These are phyloP conservation scores for Apogon talboti DNA, from an alignment of 2,797 vertebrate species.

Conservation along the genomic window DNA sequence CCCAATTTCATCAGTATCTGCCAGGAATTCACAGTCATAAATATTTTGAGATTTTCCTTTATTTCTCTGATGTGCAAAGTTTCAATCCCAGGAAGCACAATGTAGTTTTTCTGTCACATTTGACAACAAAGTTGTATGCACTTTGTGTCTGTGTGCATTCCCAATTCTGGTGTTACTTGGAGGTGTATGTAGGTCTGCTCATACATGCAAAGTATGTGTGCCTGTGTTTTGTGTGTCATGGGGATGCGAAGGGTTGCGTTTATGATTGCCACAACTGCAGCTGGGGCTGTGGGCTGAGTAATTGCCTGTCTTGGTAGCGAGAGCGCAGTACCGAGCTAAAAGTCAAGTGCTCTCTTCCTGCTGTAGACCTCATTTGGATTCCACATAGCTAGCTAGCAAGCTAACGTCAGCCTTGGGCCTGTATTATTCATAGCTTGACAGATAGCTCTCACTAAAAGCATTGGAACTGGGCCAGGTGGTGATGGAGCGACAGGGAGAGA, in stretches of 20 bases:
- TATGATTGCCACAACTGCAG: conserved; percentile 91
- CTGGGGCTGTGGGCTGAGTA: conserved; percentile 93
- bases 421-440: conserved; percentile 99
- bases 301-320: conserved; percentile 94
- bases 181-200: conserved; percentile 34
- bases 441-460: conserved; percentile 98
- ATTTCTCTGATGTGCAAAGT: conserved; percentile 5
- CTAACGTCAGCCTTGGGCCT: conserved; percentile 91
- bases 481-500: conserved; percentile 70
- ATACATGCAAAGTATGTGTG: conserved; percentile 46
- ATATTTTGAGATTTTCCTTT: conserved; percentile 13
- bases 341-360: conserved; percentile 95
- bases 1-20: conserved; percentile 11
- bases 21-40: conserved; percentile 24
- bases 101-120: conserved; percentile 24
- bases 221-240: conserved; percentile 32
- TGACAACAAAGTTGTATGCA: conserved; percentile 28
- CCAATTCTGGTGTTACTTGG: conserved; percentile 33
- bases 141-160: conserved; percentile 28
- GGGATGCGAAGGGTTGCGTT: conserved; percentile 83
- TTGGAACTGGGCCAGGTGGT: conserved; percentile 93
- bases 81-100: neutral
- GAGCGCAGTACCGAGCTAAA: conserved; percentile 90
- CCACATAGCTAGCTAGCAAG: conserved; percentile 84
- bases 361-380: conserved; percentile 98